Evolutionary conservation across 2,888 invertebrate genomes (phyloP), one percentile per base, ranked within the genome.

Genomic region (Nemotelus pantherinus): DNA sequence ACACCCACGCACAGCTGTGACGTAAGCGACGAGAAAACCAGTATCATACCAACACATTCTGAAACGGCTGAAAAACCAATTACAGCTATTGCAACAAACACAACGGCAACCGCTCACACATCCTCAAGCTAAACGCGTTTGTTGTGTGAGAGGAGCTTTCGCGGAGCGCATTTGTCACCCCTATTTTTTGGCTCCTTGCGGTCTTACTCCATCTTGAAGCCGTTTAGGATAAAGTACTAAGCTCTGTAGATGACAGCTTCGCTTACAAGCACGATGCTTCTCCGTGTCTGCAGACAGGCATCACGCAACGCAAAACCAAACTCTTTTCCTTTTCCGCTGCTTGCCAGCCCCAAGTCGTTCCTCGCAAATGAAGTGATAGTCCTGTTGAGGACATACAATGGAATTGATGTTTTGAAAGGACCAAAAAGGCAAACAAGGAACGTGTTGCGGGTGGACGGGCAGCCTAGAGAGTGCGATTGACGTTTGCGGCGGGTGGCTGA

Each of bases 1-100:
- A 86, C 87, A 84, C 87, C 87, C 86, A 87, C 87, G 87, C 85
- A 84, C 80, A 82, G 83, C 82, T 85, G 87, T 87, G 87, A 87
- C 87, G 87, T 87, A 86, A 87, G 84, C 85, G 84, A 39, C 55
- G 43, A 70, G 55, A 50, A 76, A 76, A 76, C 78, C 68, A 74
- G 77, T 77, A 77, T 79, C 53, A 58, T 77, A 25, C 75, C 64
- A 63, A 64, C 58, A 55, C 55, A 71, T 67, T 76, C 50, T 76
- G 77, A 78, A 79, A 76, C 71, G 70, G 57, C 2, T 10, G n/a
- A 10, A 45, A 63, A n/a, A 53, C 39, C 70, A 25, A 25, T 25
- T 47, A 4, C 72, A 58, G 45, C 53, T 70, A 71, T 60, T 63
- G 10, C 53, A 65, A 43, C 58, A 3, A 47, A 41, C 9, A 63